Evolutionary conservation across 1,140 invertebrate genomes (phyloP), one percentile per base, ranked within the genome.

Genomic region (Diplogasteroides magnus): DNA sequence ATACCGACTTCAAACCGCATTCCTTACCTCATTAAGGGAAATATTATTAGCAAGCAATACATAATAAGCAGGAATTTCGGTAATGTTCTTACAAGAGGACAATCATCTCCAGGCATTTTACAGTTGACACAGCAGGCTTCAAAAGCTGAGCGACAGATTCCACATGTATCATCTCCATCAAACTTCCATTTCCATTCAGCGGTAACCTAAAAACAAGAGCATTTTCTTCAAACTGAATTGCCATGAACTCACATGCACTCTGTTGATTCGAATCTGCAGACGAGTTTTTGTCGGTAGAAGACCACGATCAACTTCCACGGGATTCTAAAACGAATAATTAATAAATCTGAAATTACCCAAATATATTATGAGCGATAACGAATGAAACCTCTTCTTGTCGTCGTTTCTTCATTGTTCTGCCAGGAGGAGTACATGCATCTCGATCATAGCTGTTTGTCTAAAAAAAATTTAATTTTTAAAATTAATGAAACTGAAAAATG

Each of bases 91-190:
- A 77, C 89, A 82, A 98, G 85, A 23, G 96, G 95, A 85, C 95
- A 98, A 84, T 97, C 94, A 86, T 98, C 95, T 63, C 96, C 96
- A 48, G 96, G 94, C 77, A 95, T 87, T 86, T 96, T 95, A 85
- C 96, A 99, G 85, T 98, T 94, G 14, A 94, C 92, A 85, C 96
- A 98, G 83, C 94, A 98, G 75, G 91, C 92, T 85, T 98, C 95
- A 86, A 98, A 99, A 31, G 94, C 90, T 90, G 97, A 94, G 72
- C 95, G 90, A 86, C 96, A 99, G 83, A 98, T 98, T 61, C 96
- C 95, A 85, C 96, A 98, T 83, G 93, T 97, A 81, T 98, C 96
- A 86, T 98, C 95, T 86, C 97, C 97, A 2, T 94, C 94, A 74
- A 96, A 89, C 37, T 58, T 64, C 87, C 88, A 89, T 82, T 91